A percentile compares a stretch with the other conserved stretches of the same genome.
Conservation (phyloP, 1,140 invertebrate species). For the Phortica variegata region DNA sequence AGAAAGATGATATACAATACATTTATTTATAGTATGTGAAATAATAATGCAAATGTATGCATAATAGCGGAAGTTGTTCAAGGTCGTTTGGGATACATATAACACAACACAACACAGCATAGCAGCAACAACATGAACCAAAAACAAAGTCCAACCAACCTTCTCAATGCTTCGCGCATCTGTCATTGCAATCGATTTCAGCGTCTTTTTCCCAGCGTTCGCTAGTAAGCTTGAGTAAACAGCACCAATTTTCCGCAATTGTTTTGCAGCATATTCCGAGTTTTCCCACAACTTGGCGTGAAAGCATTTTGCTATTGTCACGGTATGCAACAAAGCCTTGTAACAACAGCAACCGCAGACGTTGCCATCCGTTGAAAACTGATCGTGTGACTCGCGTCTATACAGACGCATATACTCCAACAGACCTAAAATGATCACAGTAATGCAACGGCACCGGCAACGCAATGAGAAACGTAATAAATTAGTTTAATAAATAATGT, state of each 20-base stretch:
- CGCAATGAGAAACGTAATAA: no score
- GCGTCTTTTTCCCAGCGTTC: slow-evolving; percentile 67
- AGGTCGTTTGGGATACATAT: no score
- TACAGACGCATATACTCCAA: slow-evolving; percentile 57
- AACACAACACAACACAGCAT: no score
- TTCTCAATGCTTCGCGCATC: slow-evolving; percentile 75
- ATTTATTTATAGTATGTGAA: no score
- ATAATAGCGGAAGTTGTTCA: slow-evolving; percentile 1
- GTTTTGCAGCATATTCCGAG: slow-evolving; percentile 68
- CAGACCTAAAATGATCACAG: slow-evolving; percentile 9
- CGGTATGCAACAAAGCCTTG: slow-evolving; percentile 61
- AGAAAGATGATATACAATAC: no score
- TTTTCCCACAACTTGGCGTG: slow-evolving; percentile 73
- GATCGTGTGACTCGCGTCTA: slow-evolving; percentile 43
- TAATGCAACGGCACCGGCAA: not conserved
- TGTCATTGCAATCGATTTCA: slow-evolving; percentile 65
- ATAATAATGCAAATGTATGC: slow-evolving; percentile 1
- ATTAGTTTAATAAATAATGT: no score
- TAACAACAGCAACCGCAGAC: slow-evolving; percentile 51
- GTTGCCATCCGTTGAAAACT: slow-evolving; percentile 27
- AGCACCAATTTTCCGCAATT: slow-evolving; percentile 71
- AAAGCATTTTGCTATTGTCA: slow-evolving; percentile 69
- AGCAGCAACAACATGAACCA: no score
- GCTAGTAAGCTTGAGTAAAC: slow-evolving; percentile 67
- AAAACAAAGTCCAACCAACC: no score